Evolutionary conservation across 2,888 invertebrate species (phyloP).

Genomic region (Onthophagus sagittarius): DNA sequence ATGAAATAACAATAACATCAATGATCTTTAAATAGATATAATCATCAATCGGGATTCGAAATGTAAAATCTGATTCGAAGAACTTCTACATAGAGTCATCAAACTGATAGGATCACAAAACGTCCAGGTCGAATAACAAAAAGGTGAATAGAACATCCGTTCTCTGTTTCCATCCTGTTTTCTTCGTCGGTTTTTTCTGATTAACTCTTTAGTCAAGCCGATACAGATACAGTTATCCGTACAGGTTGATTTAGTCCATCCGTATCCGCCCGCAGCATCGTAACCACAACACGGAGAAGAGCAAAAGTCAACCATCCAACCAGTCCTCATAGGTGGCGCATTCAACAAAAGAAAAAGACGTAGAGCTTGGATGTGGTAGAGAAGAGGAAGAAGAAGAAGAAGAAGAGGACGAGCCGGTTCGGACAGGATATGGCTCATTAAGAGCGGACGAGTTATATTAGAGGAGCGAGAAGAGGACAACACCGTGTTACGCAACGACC

Average conservation of each 20-base stretch:
- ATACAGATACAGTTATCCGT: not conserved
- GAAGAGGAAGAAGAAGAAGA: not conserved
- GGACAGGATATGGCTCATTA: conserved; percentile 35
- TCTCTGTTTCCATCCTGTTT: not conserved
- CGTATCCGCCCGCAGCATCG: not conserved
- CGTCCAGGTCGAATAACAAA: not conserved
- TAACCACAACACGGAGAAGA: no score
- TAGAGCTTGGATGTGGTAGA: not conserved
- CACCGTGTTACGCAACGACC: conserved; percentile 1
- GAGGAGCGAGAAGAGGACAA: not conserved
- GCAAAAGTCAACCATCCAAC: not conserved
- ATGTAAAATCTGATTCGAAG: not conserved
- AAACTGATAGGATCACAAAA: not conserved
- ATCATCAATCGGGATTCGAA: not conserved
- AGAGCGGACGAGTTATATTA: conserved; percentile 23
- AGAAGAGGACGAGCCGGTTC: not conserved
- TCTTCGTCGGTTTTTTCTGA: not conserved
- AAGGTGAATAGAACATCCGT: not conserved
- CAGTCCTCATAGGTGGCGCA: not conserved
- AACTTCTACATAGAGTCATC: not conserved
- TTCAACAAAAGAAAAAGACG: not conserved
- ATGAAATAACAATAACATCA: not conserved
- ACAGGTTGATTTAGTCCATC: conserved; percentile 9
- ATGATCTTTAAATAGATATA: not conserved
- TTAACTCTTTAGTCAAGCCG: not conserved